A percentile compares a stretch with the other conserved stretches of the same genome.
These are phyloP conservation scores for Florisuga fusca DNA, from an alignment of 2,797 vertebrate species.

Conservation along the genomic window DNA sequence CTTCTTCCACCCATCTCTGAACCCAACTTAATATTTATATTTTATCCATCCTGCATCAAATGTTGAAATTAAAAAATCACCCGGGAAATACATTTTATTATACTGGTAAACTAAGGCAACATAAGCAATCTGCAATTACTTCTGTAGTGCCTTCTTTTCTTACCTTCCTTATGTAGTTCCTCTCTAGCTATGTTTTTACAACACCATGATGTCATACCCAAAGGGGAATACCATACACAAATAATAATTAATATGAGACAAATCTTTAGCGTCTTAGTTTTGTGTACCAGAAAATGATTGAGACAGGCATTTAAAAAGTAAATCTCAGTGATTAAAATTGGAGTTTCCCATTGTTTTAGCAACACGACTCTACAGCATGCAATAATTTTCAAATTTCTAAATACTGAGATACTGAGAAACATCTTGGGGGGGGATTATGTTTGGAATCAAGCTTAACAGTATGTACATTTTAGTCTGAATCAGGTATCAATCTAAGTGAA, in stretches of 20 bases:
- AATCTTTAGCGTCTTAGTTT: background rate
- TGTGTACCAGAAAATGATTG: background rate
- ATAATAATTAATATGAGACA: background rate
- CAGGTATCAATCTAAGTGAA: background rate
- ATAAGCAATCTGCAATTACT: background rate
- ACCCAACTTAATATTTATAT: background rate
- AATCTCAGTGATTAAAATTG: background rate
- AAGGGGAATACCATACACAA: background rate
- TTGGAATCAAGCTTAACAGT: background rate
- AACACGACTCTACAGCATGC: background rate
- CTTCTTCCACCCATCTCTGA: background rate
- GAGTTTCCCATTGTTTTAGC: background rate
- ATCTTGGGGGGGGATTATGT: background rate
- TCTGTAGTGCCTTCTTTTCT: background rate
- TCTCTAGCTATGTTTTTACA: background rate
- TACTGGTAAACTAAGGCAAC: background rate
- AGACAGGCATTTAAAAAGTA: background rate
- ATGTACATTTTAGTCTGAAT: background rate
- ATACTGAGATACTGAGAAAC: background rate
- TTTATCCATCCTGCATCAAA: background rate
- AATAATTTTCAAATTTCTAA: background rate
- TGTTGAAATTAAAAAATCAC: background rate
- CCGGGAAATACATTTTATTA: background rate
- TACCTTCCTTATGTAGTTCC: background rate
- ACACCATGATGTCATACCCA: background rate